Evolutionary conservation across 2,888 invertebrate species (phyloP).

Genomic region (Cephus pygmeus): DNA sequence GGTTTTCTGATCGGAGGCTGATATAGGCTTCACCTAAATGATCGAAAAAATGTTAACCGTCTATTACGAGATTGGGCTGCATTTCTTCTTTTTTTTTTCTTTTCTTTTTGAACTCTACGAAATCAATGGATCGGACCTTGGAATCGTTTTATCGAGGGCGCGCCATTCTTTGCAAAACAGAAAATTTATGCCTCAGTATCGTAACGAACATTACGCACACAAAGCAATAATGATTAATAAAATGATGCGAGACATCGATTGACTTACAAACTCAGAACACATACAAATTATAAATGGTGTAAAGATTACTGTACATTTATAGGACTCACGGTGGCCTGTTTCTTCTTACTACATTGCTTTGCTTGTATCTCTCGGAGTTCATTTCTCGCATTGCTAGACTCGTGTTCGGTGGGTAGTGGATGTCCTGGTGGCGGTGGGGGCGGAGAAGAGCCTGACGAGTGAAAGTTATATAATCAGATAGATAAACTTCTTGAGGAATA

Average conservation of each 20-base stretch:
- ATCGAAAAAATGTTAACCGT: conserved; percentile 11
- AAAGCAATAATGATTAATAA: not conserved
- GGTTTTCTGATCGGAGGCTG: conserved; percentile 91
- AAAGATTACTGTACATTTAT: conserved; percentile 58
- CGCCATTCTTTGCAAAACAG: not conserved
- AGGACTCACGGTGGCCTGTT: conserved; percentile 69
- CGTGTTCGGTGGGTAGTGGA: conserved; percentile 62
- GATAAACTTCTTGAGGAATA: not conserved
- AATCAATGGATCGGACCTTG: not conserved
- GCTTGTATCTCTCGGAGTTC: conserved; percentile 76
- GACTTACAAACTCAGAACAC: not conserved
- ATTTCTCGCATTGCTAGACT: conserved; percentile 76
- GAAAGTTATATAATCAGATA: conserved; percentile 14
- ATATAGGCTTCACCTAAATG: conserved; percentile 86
- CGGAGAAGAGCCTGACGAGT: conserved; percentile 56
- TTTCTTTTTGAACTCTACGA: not conserved
- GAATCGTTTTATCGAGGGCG: not conserved
- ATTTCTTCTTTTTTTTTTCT: not conserved
- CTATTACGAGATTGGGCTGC: not conserved
- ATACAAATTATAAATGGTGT: not conserved
- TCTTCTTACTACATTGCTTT: conserved; percentile 67
- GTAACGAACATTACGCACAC: not conserved
- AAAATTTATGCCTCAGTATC: not conserved
- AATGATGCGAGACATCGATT: not conserved
- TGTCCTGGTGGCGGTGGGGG: conserved; percentile 46